Conservation (phyloP, 2,888 invertebrate species). For the Isoperla grammatica region DNA sequence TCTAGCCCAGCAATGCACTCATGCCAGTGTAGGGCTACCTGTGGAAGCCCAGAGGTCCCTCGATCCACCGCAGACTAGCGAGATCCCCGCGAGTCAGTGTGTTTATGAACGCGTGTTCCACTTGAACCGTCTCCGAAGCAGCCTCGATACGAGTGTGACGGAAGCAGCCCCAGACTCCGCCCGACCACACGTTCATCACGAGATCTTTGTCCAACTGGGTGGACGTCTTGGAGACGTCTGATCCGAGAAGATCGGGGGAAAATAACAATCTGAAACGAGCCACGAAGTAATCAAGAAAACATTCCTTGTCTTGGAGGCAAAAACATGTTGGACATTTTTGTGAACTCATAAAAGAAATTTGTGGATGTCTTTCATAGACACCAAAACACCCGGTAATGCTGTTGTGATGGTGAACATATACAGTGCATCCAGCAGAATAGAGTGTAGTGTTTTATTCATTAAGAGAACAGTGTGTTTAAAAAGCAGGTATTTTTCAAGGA, state of each 20-base stretch:
- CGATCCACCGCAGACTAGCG: constrained; percentile 88
- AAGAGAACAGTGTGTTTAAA: no score
- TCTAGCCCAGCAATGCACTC: no score
- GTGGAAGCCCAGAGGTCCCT: constrained; percentile 68
- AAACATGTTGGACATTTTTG: no score
- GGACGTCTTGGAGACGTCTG: constrained; percentile 57
- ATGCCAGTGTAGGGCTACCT: constrained; percentile 40
- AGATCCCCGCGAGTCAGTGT: constrained; percentile 89
- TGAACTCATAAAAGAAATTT: no score
- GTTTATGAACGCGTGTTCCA: constrained; percentile 94
- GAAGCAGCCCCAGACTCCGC: constrained; percentile 53
- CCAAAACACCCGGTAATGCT: no score
- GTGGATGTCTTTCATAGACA: no score
- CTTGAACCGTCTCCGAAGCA: constrained; percentile 43
- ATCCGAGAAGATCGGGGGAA: constrained; percentile 55
- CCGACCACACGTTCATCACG: constrained; percentile 68
- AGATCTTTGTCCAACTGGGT: constrained; percentile 66
- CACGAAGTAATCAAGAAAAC: no score
- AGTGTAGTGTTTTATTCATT: no score
- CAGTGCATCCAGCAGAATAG: no score
- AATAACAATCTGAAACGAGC: constrained; percentile 42
- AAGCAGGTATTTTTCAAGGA: no score
- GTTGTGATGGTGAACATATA: no score
- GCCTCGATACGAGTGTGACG: neutral
- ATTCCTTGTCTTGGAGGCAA: constrained; percentile 65